Evolutionary conservation across 2,888 invertebrate species (phyloP).

Genomic region (Hydroisotoma schaefferi): DNA sequence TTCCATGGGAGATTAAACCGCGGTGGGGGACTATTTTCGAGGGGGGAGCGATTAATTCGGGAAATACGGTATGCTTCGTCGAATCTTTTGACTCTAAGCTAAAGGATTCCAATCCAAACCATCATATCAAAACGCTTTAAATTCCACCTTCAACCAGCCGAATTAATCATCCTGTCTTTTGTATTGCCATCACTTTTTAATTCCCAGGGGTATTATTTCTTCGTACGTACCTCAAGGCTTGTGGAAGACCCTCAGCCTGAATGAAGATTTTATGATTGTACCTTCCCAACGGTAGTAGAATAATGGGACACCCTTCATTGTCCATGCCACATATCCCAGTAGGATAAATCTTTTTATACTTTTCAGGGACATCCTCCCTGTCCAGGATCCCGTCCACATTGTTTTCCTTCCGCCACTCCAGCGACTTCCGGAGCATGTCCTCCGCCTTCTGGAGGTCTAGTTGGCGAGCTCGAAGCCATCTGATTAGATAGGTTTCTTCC

Average conservation of each 20-base stretch:
- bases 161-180: too few species aligned
- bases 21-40: too few species aligned
- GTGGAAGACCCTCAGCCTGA: slow-evolving; percentile 12
- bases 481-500: slow-evolving; percentile 29
- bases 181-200: too few species aligned
- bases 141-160: too few species aligned
- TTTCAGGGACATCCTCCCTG: slow-evolving; percentile 20
- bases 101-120: too few species aligned
- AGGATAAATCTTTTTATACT: slow-evolving; percentile 15
- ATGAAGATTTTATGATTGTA: slow-evolving; percentile 10
- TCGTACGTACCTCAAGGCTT: slow-evolving; percentile 3
- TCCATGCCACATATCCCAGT: slow-evolving; percentile 18
- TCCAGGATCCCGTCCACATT: slow-evolving; percentile 21
- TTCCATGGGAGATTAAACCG: too few species aligned
- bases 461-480: slow-evolving; percentile 42
- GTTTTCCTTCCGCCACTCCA: slow-evolving; percentile 33
- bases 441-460: slow-evolving; percentile 33
- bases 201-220: too few species aligned
- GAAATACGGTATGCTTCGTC: too few species aligned
- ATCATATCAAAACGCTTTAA: too few species aligned
- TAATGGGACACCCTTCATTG: slow-evolving; percentile 10
- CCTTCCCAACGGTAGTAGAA: slow-evolving; percentile 21
- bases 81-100: too few species aligned
- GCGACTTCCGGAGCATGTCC: slow-evolving; percentile 32
- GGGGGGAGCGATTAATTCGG: too few species aligned